Evolutionary conservation across 2,888 invertebrate species (phyloP), one percentile per base, ranked within the genome.

Genomic region (Macroteleia sp.): DNA sequence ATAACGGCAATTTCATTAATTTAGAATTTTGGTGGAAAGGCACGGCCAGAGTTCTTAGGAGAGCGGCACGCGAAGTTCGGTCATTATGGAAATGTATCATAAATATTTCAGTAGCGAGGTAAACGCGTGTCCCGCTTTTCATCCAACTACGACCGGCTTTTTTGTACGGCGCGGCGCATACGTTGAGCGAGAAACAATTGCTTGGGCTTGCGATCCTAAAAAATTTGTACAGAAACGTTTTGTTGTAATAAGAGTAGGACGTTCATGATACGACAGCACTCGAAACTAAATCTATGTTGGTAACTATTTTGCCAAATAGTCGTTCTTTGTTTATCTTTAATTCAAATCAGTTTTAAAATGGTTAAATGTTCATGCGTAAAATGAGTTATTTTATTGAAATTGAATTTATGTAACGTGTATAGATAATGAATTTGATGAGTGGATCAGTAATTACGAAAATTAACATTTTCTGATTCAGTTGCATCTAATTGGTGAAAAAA

Each of bases 21-120:
- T 64, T 76, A 50, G 57, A 52, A 70, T 77, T 70, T 61, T 28
- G 59, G 41, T 17, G 32, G 22, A 50, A 54, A 66, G 54, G 61
- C 48, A 46, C 67, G 36, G 32, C 12, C 39, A 36, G 66, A 66
- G 44, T 77, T 76, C 76, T 78, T 78, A 73, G 54, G 28, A 67
- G 67, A 34, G 69, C 75, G 54, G 70, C 80, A 79, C 83, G 77
- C 76, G 19, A 83, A 83, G 79, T 83, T 83, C 73, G 77, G 80
- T 77, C 80, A 83, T 83, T 83, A 83, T 83, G 83, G 81, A 81
- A 81, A 83, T 83, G 79, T 75, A 74, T 82, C 82, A 81, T 81
- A 81, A 82, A 82, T 82, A 82, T 82, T 82, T 81, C 80, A 81
- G 79, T 73, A 80, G 79, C 71, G 59, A 69, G 75, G 54, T 77